Conservation (phyloP, 2,797 vertebrate species). For the Peromyscus melanophrys region DNA sequence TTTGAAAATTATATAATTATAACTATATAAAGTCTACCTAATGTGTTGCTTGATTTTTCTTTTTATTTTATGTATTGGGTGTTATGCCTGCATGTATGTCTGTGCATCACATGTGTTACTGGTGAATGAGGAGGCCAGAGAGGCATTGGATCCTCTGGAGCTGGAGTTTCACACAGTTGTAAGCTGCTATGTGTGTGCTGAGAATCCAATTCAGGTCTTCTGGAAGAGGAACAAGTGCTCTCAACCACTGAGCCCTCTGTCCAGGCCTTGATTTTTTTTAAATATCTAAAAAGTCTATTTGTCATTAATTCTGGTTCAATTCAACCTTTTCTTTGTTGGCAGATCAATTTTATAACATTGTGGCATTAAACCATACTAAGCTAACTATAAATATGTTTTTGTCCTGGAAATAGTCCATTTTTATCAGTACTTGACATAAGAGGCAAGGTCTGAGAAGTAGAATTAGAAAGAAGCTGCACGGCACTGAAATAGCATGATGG, state of each 20-base stretch:
- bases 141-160: background rate
- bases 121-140: background rate
- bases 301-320: conserved; percentile 45
- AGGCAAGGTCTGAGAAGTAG: conserved; percentile 49
- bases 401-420: conserved; percentile 50
- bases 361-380: conserved; percentile 59
- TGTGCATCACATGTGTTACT: background rate
- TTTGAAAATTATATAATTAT: conserved; percentile 14
- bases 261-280: background rate
- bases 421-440: conserved; percentile 23
- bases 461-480: background rate
- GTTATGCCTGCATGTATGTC: background rate
- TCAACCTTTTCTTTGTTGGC: conserved; percentile 5
- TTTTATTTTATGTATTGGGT: background rate
- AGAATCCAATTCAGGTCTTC: background rate
- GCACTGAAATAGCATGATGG: conserved; percentile 29
- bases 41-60: background rate
- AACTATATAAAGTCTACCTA: conserved; percentile 36
- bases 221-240: background rate
- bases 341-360: conserved; percentile 42
- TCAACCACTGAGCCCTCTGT: background rate
- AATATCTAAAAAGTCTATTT: conserved; percentile 19
- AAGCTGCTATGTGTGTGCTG: background rate
- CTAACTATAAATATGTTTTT: conserved; percentile 65
- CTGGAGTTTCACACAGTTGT: background rate